A percentile compares a stretch with the other conserved stretches of the same genome.
Conservation (phyloP, 1,140 invertebrate genomes). For the Grapholita molesta region DNA sequence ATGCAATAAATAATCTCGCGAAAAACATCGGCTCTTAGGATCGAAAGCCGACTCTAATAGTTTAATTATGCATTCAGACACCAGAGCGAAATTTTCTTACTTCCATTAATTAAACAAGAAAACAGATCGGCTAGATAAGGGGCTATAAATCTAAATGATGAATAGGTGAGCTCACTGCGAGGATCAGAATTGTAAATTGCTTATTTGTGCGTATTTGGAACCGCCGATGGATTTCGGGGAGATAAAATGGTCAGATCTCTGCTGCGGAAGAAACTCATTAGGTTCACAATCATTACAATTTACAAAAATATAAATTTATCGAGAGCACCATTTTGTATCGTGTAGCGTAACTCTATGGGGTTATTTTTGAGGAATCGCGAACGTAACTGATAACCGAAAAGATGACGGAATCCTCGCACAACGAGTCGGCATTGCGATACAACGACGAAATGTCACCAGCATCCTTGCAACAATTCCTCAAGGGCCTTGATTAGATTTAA, state of each 20-base stretch:
- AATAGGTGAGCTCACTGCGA: constrained; percentile 60
- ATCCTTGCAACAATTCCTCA: too few relatives aligned
- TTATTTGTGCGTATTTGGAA: constrained; percentile 56
- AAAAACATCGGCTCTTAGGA: background rate
- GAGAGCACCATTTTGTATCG: too few relatives aligned
- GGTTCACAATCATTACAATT: too few relatives aligned
- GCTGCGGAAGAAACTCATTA: too few relatives aligned
- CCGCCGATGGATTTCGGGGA: constrained; percentile 22
- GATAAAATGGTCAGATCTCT: constrained; percentile 24
- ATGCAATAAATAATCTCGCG: constrained; percentile 2
- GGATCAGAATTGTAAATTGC: constrained; percentile 71
- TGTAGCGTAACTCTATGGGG: too few relatives aligned
- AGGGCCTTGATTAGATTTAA: too few relatives aligned
- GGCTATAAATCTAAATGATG: constrained; percentile 75
- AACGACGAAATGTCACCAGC: too few relatives aligned
- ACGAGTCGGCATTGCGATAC: too few relatives aligned
- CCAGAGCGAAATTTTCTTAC: constrained; percentile 33
- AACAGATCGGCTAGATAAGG: constrained; percentile 69
- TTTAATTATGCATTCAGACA: constrained; percentile 23
- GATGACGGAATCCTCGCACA: too few relatives aligned
- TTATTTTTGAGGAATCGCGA: too few relatives aligned
- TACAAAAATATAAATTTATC: too few relatives aligned
- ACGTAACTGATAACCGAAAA: too few relatives aligned
- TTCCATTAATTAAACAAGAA: constrained; percentile 68
- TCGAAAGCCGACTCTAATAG: constrained; percentile 1